Conservation (phyloP, 2,113 vertebrate genomes). For the Tachycineta bicolor region DNA sequence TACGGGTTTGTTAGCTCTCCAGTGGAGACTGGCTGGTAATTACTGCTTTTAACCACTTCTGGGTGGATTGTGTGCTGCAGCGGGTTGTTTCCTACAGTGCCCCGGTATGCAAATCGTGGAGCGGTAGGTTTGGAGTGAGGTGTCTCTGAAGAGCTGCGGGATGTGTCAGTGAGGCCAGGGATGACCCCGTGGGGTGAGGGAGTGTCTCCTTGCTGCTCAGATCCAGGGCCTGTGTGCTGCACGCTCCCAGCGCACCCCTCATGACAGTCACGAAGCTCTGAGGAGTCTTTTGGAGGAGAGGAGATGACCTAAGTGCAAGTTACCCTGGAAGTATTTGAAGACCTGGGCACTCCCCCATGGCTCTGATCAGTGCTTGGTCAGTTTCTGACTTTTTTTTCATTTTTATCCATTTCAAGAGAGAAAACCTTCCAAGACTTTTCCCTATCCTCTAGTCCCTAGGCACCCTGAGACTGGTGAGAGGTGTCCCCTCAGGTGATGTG, state of each 20-base stretch:
- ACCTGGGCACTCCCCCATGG: not conserved
- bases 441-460: not conserved
- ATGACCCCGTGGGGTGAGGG: rapidly evolving
- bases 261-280: rapidly evolving
- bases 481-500: rapidly evolving
- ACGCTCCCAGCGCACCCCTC: not conserved
- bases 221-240: not conserved
- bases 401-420: not conserved
- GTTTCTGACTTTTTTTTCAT: not conserved
- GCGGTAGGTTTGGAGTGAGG: not conserved
- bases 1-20: not conserved
- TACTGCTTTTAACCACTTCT: not conserved
- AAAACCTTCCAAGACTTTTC: not conserved
- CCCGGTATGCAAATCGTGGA: not conserved
- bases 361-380: not conserved
- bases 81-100: not conserved
- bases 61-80: not conserved
- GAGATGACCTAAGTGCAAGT: not conserved
- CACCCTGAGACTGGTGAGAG: rapidly evolving
- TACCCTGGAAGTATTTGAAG: not conserved
- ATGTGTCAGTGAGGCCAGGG: not conserved
- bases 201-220: not conserved
- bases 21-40: not conserved
- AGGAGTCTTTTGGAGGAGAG: not conserved
- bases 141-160: not conserved